Percentiles rank a stretch among this genome's conserved stretches.
Evolutionary conservation across 2,113 vertebrate genomes (phyloP).

Genomic region (Picathartes gymnocephalus): DNA sequence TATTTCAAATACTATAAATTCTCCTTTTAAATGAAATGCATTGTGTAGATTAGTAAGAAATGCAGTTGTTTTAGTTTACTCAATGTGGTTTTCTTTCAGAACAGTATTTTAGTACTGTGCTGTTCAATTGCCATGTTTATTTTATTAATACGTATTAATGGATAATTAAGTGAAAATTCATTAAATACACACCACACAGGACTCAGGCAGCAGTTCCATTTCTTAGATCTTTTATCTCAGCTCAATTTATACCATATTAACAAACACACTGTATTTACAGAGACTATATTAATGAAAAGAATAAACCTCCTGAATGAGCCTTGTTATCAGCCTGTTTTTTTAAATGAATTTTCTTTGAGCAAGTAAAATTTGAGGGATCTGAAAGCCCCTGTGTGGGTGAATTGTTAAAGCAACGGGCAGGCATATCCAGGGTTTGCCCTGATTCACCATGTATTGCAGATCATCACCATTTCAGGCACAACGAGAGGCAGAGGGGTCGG

Average conservation of each 20-base stretch:
- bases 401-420: background rate
- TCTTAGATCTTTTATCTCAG: background rate
- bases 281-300: background rate
- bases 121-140: background rate
- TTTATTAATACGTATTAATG: slow-evolving; percentile 6
- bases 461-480: background rate
- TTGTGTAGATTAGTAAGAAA: slow-evolving; percentile 27
- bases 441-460: background rate
- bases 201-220: background rate
- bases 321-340: background rate
- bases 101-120: background rate
- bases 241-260: background rate
- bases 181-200: background rate
- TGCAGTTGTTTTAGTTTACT: slow-evolving; percentile 25
- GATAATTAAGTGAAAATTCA: slow-evolving; percentile 31
- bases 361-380: background rate
- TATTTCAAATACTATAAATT: slow-evolving; percentile 56
- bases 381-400: background rate
- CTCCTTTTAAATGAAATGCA: slow-evolving; percentile 33
- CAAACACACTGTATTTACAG: background rate
- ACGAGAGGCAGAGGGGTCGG: background rate
- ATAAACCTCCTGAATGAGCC: background rate
- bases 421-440: background rate
- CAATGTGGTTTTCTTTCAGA: slow-evolving; percentile 3
- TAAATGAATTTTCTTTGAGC: background rate